Percentiles rank a stretch among this genome's conserved stretches.
phyloP scores from a whole-genome alignment of 2,113 vertebrate species.

The Vidua chalybeata region DNA sequence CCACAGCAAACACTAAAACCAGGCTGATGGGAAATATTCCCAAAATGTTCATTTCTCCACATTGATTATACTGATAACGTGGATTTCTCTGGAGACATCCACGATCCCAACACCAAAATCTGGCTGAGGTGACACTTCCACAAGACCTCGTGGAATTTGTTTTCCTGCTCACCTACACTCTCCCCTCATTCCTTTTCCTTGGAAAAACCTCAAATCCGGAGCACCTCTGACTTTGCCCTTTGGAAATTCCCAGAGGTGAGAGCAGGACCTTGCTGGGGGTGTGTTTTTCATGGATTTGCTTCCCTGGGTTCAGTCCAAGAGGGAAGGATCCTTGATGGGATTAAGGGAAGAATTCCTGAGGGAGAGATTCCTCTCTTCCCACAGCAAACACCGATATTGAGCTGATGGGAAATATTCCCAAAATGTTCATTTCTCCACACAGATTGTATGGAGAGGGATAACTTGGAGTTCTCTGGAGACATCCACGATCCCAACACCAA shows the following conservation, averaged over 20 bases:
- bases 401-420: too few relatives aligned
- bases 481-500: not conserved
- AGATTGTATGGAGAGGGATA: not conserved
- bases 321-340: not conserved
- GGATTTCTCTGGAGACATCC: not conserved
- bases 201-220: not conserved
- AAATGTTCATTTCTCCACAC: not conserved
- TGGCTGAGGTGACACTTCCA: not conserved
- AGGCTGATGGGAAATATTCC: too few relatives aligned
- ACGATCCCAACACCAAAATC: not conserved
- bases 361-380: not conserved
- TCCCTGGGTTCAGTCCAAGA: not conserved
- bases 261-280: not conserved
- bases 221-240: not conserved
- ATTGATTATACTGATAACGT: fast-evolving
- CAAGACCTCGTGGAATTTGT: fast-evolving
- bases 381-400: not conserved
- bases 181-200: not conserved
- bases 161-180: not conserved
- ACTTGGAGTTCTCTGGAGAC: not conserved
- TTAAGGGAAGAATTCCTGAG: not conserved
- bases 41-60: not conserved
- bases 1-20: not conserved
- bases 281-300: not conserved
- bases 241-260: not conserved